Base-by-base conservation (phyloP, 2,113 vertebrate genomes). In the Nymphicus hollandicus region DNA sequence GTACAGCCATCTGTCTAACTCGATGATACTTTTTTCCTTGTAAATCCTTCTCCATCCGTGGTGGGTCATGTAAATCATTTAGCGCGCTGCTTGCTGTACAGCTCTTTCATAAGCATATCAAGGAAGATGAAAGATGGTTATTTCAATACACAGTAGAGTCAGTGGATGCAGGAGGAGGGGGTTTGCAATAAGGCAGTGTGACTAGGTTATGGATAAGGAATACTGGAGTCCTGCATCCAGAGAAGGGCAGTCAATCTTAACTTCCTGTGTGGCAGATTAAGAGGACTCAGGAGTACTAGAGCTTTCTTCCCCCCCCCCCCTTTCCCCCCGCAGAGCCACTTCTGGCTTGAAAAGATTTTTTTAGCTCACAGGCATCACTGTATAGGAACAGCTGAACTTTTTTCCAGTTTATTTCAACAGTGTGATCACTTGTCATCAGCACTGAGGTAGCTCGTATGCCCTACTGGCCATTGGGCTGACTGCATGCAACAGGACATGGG, bases 41-140 rank as follows among this genome's bases (percentile, higher is more conserved):
- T 84, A 94, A 95, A 92, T 95, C 83, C 55, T 72, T 90, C 76
- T 90, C 68, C 72, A 50, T 96, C 88, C 92, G 80, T 73, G 64
- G 80, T 96, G 94, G 85, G 83, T 90, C 86, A 41, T 93, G 86
- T 95, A 95, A 96, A 93, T 95, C 82, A 94, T 86, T 93, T 90
- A 92, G 68, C 1, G 0, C 3, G 1, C 76, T 90, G 91, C 80
- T 94, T 83, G 43, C 52, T 66, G 22, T 90, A 77, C 71, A 73
- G 91, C 82, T 86, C 63, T 90, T 77, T 77, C 58, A 7, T 63
- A 80, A 83, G 37, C 8, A 0, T 41, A 5, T 29, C 47, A 80
- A 72, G 56, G 73, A 87, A 88, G 82, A 35, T 1, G 5, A 61
- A 82, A 90, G 82, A 63, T 56, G 23, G 49, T 70, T 50, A 66